Percentiles rank a stretch among this genome's conserved stretches.
phyloP scores from a whole-genome alignment of 2,113 vertebrate genomes.

The Motacilla tschutschensis region DNA sequence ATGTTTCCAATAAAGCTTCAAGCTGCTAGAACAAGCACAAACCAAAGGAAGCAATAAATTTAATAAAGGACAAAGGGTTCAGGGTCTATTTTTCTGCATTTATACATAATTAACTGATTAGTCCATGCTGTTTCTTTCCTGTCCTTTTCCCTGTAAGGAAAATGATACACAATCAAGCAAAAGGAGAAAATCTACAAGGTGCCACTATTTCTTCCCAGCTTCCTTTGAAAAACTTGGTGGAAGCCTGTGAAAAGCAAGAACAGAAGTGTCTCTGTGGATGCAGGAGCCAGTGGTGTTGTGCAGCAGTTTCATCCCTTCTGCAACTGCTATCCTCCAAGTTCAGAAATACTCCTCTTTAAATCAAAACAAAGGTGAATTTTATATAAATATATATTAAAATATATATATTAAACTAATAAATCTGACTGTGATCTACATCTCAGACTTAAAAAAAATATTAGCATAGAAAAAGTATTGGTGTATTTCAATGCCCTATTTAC shows the following conservation, averaged over 20 bases:
- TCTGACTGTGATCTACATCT: neutral
- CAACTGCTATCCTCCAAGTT: neutral
- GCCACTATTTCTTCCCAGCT: neutral
- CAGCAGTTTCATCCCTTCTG: neutral
- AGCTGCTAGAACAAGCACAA: neutral
- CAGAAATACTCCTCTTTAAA: neutral
- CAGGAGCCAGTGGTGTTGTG: neutral
- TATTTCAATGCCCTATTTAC: neutral
- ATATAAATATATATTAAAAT: no score
- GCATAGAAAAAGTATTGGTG: neutral
- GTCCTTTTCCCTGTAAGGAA: neutral
- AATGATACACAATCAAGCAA: neutral
- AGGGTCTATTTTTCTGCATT: neutral
- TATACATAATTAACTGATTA: neutral
- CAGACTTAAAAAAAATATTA: neutral
- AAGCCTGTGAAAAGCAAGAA: neutral
- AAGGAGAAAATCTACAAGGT: neutral
- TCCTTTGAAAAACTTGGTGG: neutral
- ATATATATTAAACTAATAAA: neutral
- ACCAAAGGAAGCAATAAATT: neutral
- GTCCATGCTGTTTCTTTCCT: neutral
- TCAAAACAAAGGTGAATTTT: neutral
- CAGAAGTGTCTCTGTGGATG: neutral
- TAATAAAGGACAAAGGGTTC: neutral
- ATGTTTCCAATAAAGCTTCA: neutral